Conservation (phyloP, 2,113 vertebrate genomes). For the Chauna torquata region DNA sequence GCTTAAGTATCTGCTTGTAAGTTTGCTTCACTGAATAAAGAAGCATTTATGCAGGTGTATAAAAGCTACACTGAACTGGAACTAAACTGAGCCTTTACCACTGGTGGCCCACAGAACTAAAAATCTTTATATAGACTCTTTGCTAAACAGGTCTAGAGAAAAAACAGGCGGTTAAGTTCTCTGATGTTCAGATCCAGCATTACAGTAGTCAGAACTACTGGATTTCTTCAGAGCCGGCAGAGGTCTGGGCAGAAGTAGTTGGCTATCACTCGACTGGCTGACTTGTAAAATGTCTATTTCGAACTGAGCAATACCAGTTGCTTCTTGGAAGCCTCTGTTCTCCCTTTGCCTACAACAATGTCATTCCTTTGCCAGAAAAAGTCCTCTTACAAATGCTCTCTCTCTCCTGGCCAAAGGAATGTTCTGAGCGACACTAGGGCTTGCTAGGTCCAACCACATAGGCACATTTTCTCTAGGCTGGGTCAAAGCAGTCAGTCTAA, state of each 20-base stretch:
- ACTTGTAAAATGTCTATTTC: not conserved
- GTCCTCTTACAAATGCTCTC: not conserved
- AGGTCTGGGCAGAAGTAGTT: not conserved
- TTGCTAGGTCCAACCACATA: not conserved
- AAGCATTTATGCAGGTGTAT: not conserved
- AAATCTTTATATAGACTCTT: not conserved
- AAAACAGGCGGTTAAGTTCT: not conserved
- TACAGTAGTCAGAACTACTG: not conserved
- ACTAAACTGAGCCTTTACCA: not conserved
- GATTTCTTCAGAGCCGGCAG: not conserved
- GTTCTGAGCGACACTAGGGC: not conserved
- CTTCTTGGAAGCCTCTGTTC: not conserved
- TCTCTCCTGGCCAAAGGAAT: not conserved
- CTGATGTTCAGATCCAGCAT: not conserved
- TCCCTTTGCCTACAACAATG: not conserved
- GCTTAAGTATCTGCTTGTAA: not conserved
- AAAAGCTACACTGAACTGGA: not conserved
- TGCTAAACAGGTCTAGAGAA: not conserved
- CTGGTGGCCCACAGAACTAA: not conserved
- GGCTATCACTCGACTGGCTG: not conserved
- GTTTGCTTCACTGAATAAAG: not conserved
- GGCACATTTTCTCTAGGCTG: not conserved
- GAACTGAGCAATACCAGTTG: not conserved
- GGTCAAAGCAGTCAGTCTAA: not conserved
- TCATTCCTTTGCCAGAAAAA: not conserved